phyloP scores from a whole-genome alignment of 2,888 invertebrate species.

The Stegophylla sp. region DNA sequence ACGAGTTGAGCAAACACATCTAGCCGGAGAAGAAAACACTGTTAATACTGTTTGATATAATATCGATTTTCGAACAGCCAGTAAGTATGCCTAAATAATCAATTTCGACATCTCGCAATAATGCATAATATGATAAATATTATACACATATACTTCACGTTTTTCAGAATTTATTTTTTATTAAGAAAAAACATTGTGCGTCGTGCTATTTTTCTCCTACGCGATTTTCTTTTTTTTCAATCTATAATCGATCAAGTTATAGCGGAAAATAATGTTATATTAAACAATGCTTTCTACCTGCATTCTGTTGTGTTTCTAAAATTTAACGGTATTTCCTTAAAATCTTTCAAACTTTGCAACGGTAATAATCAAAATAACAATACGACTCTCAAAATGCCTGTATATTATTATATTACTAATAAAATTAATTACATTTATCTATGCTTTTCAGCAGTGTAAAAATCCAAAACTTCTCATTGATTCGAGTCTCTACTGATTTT shows the following conservation, averaged over 20 bases:
- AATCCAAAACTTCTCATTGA: too few relatives aligned
- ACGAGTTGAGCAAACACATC: conserved; percentile 4
- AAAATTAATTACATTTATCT: too few relatives aligned
- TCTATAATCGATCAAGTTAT: background rate
- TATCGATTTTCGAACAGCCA: conserved; percentile 41
- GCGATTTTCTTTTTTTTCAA: background rate
- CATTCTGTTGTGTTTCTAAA: background rate
- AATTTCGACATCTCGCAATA: conserved; percentile 21
- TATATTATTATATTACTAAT: too few relatives aligned
- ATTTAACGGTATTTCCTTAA: background rate
- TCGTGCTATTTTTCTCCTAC: background rate
- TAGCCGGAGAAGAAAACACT: conserved; percentile 35
- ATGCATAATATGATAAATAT: too few relatives aligned
- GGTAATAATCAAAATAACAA: background rate
- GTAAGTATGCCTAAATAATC: conserved; percentile 17
- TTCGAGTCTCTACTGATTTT: too few relatives aligned
- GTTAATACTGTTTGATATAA: conserved; percentile 35
- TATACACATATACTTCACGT: background rate
- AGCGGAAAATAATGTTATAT: background rate
- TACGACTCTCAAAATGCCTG: background rate
- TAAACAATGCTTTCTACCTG: background rate
- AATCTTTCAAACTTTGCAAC: background rate
- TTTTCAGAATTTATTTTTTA: conserved; percentile 10
- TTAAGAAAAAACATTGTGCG: background rate
- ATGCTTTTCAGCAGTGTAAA: too few relatives aligned